Conservation (phyloP, 2,797 vertebrate species). For the Arctocebus calabarensis region DNA sequence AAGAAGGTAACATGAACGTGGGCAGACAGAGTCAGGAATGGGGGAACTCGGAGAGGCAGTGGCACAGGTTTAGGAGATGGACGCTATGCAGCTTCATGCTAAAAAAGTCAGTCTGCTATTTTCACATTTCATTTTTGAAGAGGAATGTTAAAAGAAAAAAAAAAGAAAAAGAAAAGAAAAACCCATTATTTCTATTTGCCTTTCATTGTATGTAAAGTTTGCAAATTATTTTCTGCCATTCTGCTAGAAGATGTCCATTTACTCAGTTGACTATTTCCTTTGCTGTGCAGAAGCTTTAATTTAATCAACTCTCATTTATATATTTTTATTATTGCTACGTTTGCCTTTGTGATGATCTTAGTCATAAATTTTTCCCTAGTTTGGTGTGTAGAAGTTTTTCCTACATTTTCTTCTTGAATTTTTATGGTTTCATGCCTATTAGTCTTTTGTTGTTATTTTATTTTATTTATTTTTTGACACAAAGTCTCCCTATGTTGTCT, state of each 20-base stretch:
- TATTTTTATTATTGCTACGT: neutral
- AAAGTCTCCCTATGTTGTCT: neutral
- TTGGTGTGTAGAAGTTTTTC: neutral
- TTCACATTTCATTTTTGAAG: conserved; percentile 1
- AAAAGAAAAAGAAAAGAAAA: neutral
- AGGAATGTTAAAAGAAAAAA: neutral
- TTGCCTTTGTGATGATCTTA: neutral
- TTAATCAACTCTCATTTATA: neutral
- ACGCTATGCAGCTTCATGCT: neutral
- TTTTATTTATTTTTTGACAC: neutral
- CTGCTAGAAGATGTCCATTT: neutral
- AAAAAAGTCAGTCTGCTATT: neutral
- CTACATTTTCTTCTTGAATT: neutral
- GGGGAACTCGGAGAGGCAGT: neutral
- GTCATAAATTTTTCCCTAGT: neutral
- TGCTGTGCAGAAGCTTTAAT: neutral
- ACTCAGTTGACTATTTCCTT: neutral
- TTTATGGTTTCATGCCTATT: neutral
- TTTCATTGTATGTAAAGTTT: neutral
- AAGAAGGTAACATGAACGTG: neutral
- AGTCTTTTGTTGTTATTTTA: neutral
- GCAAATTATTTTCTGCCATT: neutral
- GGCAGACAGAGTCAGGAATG: neutral
- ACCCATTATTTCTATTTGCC: neutral
- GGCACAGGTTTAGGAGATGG: neutral